Evolutionary conservation across 2,888 invertebrate genomes (phyloP), one percentile per base, ranked within the genome.

Genomic region (Colostygia pectinataria): DNA sequence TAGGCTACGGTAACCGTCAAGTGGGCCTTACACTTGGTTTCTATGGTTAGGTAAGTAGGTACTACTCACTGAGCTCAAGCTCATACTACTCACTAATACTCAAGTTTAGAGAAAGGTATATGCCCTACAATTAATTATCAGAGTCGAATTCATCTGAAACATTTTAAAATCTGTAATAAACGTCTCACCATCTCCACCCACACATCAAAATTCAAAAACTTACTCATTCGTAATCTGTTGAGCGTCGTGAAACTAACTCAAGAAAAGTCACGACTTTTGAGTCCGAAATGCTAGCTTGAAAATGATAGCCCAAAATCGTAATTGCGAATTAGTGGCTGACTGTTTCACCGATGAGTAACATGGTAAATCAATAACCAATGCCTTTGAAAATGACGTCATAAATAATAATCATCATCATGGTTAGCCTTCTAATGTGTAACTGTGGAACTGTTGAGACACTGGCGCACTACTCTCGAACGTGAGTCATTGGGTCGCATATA

Each of bases 221-320:
- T 38, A 43, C 38, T 42, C 37, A 41, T 39, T 13, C 45, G 51
- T 37, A 37, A 33, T 32, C 48, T 42, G 27, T 48, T 27, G 12
- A 6, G 8, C 13, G 66, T 79, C 79, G 81, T 81, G 82, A 66
- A 68, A 49, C 42, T 38, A 55, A 55, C 53, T 52, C 58, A 63
- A 51, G 52, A 65, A 72, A 63, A 74, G 83, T 84, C 85, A 84
- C 85, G 85, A 83, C 59, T 65, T 57, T 18, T 57, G 48, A 51
- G 57, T 52, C 54, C 65, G 57, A 69, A 71, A 67, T 63, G 63
- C 67, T 73, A 81, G 78, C 65, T 57, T 55, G 59, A 59, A 63
- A 80, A 83, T 82, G 74, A 84, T 83, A 80, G 80, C 75, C 73
- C 77, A 71, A 64, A 69, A 61, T 69, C 68, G 68, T 77, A 78